Percentiles rank a stretch among this genome's conserved stretches.
These are phyloP conservation scores for Hemaris fuciformis DNA, from an alignment of 2,888 invertebrate genomes.

Conservation along the genomic window DNA sequence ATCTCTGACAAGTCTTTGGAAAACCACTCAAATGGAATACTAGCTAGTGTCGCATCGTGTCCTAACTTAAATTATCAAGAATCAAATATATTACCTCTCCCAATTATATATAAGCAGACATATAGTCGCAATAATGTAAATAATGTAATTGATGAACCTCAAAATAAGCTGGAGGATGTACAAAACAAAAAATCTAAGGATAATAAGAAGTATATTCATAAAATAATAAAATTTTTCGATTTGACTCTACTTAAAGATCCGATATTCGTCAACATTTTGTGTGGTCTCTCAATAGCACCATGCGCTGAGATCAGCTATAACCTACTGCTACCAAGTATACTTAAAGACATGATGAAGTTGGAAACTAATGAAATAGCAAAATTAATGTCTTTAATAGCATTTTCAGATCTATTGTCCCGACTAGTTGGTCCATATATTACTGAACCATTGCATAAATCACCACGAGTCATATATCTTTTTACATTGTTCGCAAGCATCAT, in stretches of 20 bases:
- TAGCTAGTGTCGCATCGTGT: not conserved
- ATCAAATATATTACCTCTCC: not conserved
- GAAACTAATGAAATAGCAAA: constrained; percentile 81
- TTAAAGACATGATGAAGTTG: constrained; percentile 83
- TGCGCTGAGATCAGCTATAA: constrained; percentile 87
- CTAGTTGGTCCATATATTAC: constrained; percentile 85
- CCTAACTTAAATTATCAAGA: not conserved
- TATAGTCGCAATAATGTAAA: not conserved
- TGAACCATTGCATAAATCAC: constrained; percentile 82
- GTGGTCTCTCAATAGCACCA: constrained; percentile 85
- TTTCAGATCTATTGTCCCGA: constrained; percentile 82
- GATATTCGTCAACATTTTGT: constrained; percentile 84
- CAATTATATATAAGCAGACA: not conserved
- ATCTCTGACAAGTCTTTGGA: not conserved
- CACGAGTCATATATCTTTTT: constrained; percentile 84
- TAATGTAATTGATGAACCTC: not conserved
- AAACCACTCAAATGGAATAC: not conserved
- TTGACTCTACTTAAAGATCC: constrained; percentile 84
- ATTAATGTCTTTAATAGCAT: constrained; percentile 83
- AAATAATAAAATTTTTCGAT: constrained; percentile 82
- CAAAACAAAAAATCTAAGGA: constrained; percentile 32
- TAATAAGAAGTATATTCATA: constrained; percentile 41
- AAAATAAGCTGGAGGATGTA: constrained; percentile 35
- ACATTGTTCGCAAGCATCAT: constrained; percentile 82
- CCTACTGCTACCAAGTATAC: constrained; percentile 84